Evolutionary conservation across 2,113 vertebrate genomes (phyloP).

Genomic region (Candoia aspera): DNA sequence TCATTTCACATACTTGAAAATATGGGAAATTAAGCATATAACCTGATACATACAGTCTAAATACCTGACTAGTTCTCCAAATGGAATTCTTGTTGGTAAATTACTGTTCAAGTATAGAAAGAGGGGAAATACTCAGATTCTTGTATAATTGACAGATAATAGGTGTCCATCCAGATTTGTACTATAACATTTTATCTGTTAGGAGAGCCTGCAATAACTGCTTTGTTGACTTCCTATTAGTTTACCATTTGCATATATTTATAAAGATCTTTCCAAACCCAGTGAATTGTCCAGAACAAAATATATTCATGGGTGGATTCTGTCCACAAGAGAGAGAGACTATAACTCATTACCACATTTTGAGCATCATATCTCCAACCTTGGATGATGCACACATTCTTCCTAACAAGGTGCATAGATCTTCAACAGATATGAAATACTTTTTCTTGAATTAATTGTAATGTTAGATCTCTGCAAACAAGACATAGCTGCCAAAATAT

Average conservation of each 20-base stretch:
- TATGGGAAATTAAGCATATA: neutral
- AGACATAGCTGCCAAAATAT: neutral
- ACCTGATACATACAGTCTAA: neutral
- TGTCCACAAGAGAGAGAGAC: neutral
- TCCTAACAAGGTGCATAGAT: neutral
- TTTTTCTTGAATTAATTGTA: neutral
- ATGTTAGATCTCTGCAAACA: neutral
- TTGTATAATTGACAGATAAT: neutral
- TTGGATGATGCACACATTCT: neutral
- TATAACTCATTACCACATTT: neutral
- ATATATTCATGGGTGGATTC: neutral
- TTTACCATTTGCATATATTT: neutral
- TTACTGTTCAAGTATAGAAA: neutral
- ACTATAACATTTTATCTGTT: neutral
- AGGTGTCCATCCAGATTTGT: neutral
- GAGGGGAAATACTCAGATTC: neutral
- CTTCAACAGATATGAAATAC: neutral
- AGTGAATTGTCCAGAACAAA: neutral
- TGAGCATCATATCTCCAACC: neutral
- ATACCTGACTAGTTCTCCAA: neutral
- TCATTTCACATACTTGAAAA: neutral
- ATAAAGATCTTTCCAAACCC: neutral
- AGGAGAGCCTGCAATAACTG: neutral
- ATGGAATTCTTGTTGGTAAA: neutral
- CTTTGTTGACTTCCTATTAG: neutral